Evolutionary conservation across 92 coral and sea anemone species (phyloP).

Genomic region (Heliopora coerulea): DNA sequence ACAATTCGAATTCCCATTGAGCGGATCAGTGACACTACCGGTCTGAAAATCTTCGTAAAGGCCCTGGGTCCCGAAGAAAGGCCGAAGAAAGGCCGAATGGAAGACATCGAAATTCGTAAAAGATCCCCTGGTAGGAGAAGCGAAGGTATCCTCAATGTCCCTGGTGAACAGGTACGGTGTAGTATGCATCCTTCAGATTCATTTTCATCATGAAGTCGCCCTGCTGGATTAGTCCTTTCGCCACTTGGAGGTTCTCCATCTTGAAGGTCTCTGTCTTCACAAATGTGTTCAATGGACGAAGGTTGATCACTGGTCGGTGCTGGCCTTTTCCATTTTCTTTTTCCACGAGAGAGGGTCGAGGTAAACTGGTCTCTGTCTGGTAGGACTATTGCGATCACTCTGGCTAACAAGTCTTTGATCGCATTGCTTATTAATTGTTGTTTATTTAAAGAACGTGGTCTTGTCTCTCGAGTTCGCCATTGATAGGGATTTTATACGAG

Average conservation of each 20-base stretch:
- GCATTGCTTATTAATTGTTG: slow-evolving; percentile 41
- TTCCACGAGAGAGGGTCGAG: slow-evolving; percentile 44
- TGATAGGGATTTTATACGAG: slow-evolving; percentile 44
- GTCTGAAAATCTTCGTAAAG: slow-evolving; percentile 18
- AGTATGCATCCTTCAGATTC: slow-evolving; percentile 22
- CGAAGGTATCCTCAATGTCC: slow-evolving; percentile 2
- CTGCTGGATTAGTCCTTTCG: slow-evolving; percentile 36
- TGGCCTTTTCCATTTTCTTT: slow-evolving; percentile 42
- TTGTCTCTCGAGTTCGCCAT: slow-evolving; percentile 52
- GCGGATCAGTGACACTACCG: slow-evolving; percentile 13
- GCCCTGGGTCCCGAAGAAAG: slow-evolving; percentile 38
- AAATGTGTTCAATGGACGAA: slow-evolving; percentile 47
- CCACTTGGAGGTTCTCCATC: slow-evolving; percentile 54
- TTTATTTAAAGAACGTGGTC: slow-evolving; percentile 26
- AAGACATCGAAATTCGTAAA: slow-evolving; percentile 24
- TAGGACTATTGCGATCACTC: slow-evolving; percentile 17
- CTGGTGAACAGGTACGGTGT: slow-evolving; percentile 4
- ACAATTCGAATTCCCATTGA: slow-evolving; percentile 21
- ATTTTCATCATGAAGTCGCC: slow-evolving; percentile 44
- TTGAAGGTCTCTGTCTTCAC: slow-evolving; percentile 47
- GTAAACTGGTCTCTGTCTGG: slow-evolving; percentile 42
- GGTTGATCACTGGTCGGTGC: slow-evolving; percentile 24
- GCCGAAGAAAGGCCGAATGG: slow-evolving; percentile 24
- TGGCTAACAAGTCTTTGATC: slow-evolving; percentile 39
- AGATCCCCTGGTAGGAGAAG: neutral